A percentile compares a stretch with the other conserved stretches of the same genome.
phyloP scores from a whole-genome alignment of 2,888 invertebrate genomes.

The Meteorus colon region DNA sequence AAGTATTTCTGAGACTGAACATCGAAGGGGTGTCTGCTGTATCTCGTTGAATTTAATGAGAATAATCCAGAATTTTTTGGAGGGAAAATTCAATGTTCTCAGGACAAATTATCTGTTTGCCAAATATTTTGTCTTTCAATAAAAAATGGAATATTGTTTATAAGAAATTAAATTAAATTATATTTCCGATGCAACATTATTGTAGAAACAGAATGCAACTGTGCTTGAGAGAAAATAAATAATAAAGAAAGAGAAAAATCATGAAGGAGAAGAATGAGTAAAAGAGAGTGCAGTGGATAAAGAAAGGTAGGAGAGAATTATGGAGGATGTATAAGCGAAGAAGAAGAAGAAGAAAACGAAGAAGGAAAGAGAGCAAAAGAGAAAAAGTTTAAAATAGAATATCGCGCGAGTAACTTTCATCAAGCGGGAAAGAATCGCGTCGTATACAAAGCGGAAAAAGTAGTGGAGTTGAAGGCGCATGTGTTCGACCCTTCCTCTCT shows the following conservation, averaged over 20 bases:
- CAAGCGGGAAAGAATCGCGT: constrained; percentile 18
- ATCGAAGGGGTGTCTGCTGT: too few species aligned
- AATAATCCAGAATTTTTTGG: too few species aligned
- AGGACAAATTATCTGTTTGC: too few species aligned
- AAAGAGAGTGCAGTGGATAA: not conserved
- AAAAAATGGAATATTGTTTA: not conserved
- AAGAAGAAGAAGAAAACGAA: not conserved
- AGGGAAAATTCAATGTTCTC: too few species aligned
- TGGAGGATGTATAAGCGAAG: not conserved
- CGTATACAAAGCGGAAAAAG: constrained; percentile 28
- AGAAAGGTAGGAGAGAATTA: not conserved
- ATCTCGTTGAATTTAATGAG: too few species aligned
- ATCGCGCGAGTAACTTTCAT: constrained; percentile 26
- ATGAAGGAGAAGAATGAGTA: not conserved
- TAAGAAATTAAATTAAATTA: too few species aligned
- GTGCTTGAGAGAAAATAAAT: not conserved
- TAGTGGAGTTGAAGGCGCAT: constrained; percentile 19
- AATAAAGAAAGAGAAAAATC: not conserved
- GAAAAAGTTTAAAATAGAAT: constrained; percentile 34
- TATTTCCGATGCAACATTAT: not conserved
- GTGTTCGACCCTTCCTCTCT: constrained; percentile 31
- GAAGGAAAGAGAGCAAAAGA: not conserved
- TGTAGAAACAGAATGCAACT: not conserved
- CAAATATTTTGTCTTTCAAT: too few species aligned
- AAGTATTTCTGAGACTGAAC: too few species aligned